Percentiles rank a stretch among this genome's conserved stretches.
Conservation (phyloP, 2,888 invertebrate genomes). For the Mechanitis messenoides region DNA sequence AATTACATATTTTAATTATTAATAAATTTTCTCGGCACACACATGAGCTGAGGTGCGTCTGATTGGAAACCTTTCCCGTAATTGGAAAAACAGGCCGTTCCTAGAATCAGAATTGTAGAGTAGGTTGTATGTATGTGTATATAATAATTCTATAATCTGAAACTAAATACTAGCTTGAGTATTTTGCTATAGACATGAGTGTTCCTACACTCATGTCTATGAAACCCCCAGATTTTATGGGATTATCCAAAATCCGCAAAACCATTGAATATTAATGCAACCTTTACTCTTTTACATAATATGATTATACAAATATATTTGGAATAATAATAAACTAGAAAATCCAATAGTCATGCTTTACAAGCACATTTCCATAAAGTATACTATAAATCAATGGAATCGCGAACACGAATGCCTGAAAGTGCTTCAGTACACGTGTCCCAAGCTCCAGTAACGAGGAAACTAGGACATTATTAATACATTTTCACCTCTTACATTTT, state of each 20-base stretch:
- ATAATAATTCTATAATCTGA: too few relatives aligned
- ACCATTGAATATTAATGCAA: too few relatives aligned
- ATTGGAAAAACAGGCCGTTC: not conserved
- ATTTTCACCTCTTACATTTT: constrained; percentile 1
- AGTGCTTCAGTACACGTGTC: constrained; percentile 4
- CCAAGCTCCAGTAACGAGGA: not conserved
- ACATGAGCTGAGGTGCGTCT: not conserved
- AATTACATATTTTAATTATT: not conserved
- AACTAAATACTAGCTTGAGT: too few relatives aligned
- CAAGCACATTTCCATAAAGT: constrained; percentile 6
- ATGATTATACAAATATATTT: too few relatives aligned
- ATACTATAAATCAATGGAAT: constrained; percentile 4
- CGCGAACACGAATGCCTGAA: constrained; percentile 1
- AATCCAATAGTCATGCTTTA: not conserved
- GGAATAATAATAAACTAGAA: too few relatives aligned
- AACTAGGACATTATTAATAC: constrained; percentile 1
- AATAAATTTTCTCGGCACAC: not conserved
- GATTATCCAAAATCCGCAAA: too few relatives aligned
- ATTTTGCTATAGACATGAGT: too few relatives aligned
- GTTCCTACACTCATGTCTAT: too few relatives aligned
- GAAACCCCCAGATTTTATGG: too few relatives aligned
- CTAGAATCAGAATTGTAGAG: not conserved
- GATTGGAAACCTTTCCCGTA: constrained; percentile 1
- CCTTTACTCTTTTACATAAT: too few relatives aligned
- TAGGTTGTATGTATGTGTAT: too few relatives aligned